phyloP scores from a whole-genome alignment of 2,797 vertebrate genomes.

The Mus spretus region DNA sequence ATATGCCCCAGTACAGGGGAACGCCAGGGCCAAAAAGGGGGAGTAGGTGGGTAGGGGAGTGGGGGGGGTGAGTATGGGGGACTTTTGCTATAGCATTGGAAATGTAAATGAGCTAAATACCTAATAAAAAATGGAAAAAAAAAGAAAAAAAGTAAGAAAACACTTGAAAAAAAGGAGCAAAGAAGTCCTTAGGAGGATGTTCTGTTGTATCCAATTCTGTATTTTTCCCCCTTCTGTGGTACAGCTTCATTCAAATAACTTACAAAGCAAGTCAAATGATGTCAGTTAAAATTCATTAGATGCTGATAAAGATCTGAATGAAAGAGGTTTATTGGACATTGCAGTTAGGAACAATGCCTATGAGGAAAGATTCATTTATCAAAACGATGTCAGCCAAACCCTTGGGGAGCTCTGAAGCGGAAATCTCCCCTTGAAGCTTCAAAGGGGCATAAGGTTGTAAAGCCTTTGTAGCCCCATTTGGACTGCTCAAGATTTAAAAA shows the following conservation, averaged over 20 bases:
- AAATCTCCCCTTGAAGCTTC: not conserved
- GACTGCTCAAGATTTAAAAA: not conserved
- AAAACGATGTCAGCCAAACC: not conserved
- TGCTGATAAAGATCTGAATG: not conserved
- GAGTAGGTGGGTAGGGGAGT: too few relatives aligned
- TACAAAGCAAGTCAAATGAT: not conserved
- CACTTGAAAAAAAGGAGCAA: not conserved
- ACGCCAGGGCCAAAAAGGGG: too few relatives aligned
- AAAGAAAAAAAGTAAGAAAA: too few relatives aligned
- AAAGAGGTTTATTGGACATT: not conserved
- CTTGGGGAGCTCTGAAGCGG: not conserved
- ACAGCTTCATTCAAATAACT: not conserved
- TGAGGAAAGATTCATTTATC: not conserved
- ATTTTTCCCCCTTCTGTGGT: not conserved
- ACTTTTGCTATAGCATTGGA: too few relatives aligned
- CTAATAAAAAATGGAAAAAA: too few relatives aligned
- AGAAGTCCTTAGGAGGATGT: too few relatives aligned
- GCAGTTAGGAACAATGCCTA: not conserved
- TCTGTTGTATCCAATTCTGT: not conserved
- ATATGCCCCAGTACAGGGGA: too few relatives aligned
- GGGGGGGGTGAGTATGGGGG: too few relatives aligned
- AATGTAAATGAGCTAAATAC: too few relatives aligned
- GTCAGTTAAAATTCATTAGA: not conserved
- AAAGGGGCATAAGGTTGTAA: not conserved
- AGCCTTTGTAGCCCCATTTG: not conserved